A percentile compares a stretch with the other conserved stretches of the same genome.
These are phyloP conservation scores for Cancer borealis DNA, from an alignment of 2,888 invertebrate species.

Conservation along the genomic window DNA sequence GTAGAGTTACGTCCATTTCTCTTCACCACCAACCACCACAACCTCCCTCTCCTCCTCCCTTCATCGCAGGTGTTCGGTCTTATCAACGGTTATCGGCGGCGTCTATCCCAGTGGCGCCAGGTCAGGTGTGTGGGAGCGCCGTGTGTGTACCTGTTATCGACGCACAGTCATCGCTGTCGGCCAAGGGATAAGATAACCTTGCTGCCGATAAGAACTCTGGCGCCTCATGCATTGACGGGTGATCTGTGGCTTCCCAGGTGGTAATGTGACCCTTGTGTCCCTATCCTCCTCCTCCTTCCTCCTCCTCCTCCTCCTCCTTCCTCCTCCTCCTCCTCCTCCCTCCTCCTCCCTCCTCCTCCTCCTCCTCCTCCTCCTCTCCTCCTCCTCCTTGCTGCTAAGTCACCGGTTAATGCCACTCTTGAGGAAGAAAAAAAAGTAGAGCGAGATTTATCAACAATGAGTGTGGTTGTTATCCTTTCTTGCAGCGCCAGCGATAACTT, in stretches of 20 bases:
- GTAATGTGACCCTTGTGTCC: background rate
- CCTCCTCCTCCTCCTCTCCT: background rate
- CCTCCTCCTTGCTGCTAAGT: background rate
- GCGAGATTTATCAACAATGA: slow-evolving; percentile 15
- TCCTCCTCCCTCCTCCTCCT: background rate
- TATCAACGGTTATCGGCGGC: slow-evolving; percentile 31
- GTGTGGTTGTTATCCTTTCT: background rate
- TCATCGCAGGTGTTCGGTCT: slow-evolving; percentile 8
- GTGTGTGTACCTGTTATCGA: slow-evolving; percentile 39
- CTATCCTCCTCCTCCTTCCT: background rate
- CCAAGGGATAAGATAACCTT: slow-evolving; percentile 13
- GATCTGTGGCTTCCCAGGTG: background rate
- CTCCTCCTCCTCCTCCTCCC: no score
- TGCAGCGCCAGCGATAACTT: background rate
- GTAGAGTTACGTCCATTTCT: background rate
- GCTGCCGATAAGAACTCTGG: slow-evolving; percentile 18
- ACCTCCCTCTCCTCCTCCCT: background rate
- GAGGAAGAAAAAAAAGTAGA: background rate
- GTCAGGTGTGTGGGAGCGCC: slow-evolving; percentile 31
- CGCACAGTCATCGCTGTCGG: slow-evolving; percentile 30
- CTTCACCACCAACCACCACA: background rate
- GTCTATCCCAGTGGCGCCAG: slow-evolving; percentile 18
- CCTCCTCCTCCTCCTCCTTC: background rate
- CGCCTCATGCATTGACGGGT: slow-evolving; percentile 14
- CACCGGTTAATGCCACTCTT: background rate